These are phyloP conservation scores for Tyto alba DNA, from an alignment of 2,113 vertebrate genomes.

Conservation along the genomic window DNA sequence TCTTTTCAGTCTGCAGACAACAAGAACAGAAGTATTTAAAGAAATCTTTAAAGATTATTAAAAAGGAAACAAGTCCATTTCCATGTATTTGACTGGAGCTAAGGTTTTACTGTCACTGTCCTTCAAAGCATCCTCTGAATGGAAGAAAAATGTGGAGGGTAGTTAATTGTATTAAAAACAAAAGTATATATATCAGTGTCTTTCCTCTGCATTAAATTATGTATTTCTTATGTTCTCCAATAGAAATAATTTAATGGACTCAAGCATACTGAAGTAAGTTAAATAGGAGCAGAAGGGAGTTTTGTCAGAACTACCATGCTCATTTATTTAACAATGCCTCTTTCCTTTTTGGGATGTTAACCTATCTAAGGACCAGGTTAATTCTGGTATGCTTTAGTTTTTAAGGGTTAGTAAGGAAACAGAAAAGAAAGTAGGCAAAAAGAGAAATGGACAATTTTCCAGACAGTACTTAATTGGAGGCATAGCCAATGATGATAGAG, in stretches of 20 bases:
- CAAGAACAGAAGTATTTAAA: not conserved
- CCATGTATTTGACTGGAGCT: not conserved
- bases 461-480: not conserved
- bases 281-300: not conserved
- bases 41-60: not conserved
- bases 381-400: not conserved
- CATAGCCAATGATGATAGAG: not conserved
- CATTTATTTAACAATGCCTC: not conserved
- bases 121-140: not conserved
- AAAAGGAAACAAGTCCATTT: not conserved
- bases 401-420: not conserved
- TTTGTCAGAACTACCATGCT: not conserved
- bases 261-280: not conserved
- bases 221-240: not conserved
- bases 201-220: not conserved
- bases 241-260: not conserved
- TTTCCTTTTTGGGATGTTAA: not conserved
- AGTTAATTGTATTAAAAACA: not conserved
- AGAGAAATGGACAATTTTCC: not conserved
- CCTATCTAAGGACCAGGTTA: not conserved
- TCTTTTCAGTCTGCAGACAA: not conserved
- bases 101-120: not conserved
- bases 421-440: not conserved
- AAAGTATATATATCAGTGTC: not conserved
- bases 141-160: not conserved